Evolutionary conservation across 2,797 vertebrate genomes (phyloP), one percentile per base, ranked within the genome.

Genomic region (Gymnothorax reevesii): DNA sequence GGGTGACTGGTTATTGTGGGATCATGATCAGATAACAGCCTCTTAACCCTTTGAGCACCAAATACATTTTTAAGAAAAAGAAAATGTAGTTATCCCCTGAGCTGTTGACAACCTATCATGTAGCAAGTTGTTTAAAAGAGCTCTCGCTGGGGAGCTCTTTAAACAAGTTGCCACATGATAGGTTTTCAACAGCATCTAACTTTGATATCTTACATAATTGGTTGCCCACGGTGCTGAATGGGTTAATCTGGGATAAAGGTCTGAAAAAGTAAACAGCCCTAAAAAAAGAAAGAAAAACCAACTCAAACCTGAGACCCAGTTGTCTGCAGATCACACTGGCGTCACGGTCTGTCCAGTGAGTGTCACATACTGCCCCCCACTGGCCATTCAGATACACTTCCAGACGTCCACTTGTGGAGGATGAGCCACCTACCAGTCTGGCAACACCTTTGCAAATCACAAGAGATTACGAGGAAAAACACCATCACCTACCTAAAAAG

Each of bases 261-360:
- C 6, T 6, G 52, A 27, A n/a, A 9, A 83, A 59, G 10, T 7
- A 13, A 82, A 80, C 13, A 22, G 25, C 52, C 54, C 12, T 22
- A 6, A 55, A 80, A 80, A 52, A 20, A 52, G 3, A 27, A 27
- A 83, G 2, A 42, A 42, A 42, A 42, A 42, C 33, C 33, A 42
- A 2, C 75, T 88, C 92, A 84, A 90, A 97, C 97, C 97, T 94
- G 73, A 97, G 92, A 54, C 96, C 95, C 0, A 98, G 95, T 10
- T 97, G 97, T 88, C 96, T 95, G 93, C 97, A 98, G 89, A 97
- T 92, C 88, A 97, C 97, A 4, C 94, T 96, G 89, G 97, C 97
- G 87, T 97, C 97, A 87, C 93, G 94, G 87, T 97, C 94, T 6
- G 96, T 97, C 96, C 96, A 97, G 88, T 94, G 94, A 33, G 96